Conservation (phyloP, 2,797 vertebrate species). For the Huso huso region DNA sequence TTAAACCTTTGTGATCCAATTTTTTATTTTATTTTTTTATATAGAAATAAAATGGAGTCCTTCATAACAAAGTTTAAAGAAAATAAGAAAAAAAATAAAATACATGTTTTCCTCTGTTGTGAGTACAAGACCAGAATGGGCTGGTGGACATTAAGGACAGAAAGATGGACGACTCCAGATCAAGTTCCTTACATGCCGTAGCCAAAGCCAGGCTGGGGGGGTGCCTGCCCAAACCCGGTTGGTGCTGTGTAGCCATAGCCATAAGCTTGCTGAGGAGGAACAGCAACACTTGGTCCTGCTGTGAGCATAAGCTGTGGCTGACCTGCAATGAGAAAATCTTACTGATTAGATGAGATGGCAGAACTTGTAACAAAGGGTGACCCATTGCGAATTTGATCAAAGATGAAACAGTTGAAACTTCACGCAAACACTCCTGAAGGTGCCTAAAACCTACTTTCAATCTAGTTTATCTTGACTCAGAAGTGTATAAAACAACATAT, state of each 20-base stretch:
- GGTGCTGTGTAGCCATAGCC: slow-evolving; percentile 91
- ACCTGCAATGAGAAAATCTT: slow-evolving; percentile 52
- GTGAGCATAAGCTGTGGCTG: slow-evolving; percentile 98
- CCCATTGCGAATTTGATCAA: no score
- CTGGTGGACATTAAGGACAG: slow-evolving; percentile 69
- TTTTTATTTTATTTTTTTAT: slow-evolving; percentile 45
- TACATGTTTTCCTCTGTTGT: slow-evolving; percentile 69
- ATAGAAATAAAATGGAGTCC: slow-evolving; percentile 85
- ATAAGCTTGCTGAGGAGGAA: slow-evolving; percentile 91
- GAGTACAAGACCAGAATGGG: slow-evolving; percentile 79
- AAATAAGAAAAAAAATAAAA: slow-evolving; percentile 42
- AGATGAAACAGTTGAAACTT: no score
- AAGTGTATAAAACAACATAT: no score
- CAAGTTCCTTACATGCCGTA: slow-evolving; percentile 85
- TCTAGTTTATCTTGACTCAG: no score
- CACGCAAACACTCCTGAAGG: no score
- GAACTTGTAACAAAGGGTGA: no score
- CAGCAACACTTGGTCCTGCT: slow-evolving; percentile 86
- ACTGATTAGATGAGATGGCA: no score
- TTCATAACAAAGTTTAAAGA: slow-evolving; percentile 74
- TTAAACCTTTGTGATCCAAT: slow-evolving; percentile 61
- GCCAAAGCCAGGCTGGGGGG: slow-evolving; percentile 82
- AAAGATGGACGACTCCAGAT: slow-evolving; percentile 54
- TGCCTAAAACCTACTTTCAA: no score
- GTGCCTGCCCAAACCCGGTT: slow-evolving; percentile 72